Percentiles rank a stretch among this genome's conserved stretches.
phyloP scores from a whole-genome alignment of 2,888 invertebrate species.

The Lottia scabra region DNA sequence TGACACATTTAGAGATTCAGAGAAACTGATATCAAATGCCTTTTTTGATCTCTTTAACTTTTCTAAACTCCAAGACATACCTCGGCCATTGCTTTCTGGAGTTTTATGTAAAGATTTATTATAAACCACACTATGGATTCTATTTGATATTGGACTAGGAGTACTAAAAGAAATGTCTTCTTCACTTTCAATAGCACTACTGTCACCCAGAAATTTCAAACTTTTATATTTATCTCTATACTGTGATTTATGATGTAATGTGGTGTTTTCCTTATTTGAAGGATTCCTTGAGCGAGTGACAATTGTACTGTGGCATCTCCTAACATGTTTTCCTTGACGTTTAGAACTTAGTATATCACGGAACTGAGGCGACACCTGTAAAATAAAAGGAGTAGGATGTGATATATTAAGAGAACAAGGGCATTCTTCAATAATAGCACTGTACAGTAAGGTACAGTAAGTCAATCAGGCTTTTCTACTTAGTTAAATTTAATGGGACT shows the following conservation, averaged over 20 bases:
- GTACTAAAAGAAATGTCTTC: neutral
- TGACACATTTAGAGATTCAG: neutral
- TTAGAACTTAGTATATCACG: neutral
- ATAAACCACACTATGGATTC: neutral
- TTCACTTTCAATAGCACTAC: neutral
- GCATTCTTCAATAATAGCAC: too few relatives aligned
- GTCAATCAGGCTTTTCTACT: too few relatives aligned
- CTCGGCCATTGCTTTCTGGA: neutral
- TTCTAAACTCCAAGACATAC: neutral
- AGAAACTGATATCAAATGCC: neutral
- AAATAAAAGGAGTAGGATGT: slow-evolving; percentile 4
- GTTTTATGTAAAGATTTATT: neutral
- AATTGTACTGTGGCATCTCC: neutral
- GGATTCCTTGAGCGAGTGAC: neutral
- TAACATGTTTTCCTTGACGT: neutral
- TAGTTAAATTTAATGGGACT: too few relatives aligned
- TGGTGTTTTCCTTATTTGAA: neutral
- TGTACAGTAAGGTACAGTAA: too few relatives aligned
- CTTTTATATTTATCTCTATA: neutral
- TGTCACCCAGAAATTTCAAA: neutral
- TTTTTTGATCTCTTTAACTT: neutral
- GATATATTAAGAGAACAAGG: too few relatives aligned
- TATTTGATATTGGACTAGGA: neutral
- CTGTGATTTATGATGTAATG: neutral
- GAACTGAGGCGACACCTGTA: slow-evolving; percentile 50